Base-by-base conservation (phyloP, 2,113 vertebrate species). In the Entelurus aequoreus region DNA sequence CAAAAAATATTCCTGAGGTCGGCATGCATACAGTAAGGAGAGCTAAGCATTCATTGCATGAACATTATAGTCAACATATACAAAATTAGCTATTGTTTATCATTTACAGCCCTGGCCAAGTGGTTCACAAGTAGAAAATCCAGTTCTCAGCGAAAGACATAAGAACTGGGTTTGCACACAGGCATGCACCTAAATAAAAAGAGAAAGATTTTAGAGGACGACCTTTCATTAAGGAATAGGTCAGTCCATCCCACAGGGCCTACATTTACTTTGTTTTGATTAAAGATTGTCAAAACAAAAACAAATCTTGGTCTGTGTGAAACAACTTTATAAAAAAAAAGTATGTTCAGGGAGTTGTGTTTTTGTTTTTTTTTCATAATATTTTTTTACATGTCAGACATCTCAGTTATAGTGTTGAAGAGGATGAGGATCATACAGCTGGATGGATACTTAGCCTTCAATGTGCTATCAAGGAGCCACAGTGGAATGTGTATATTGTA, bases 11-110 rank as follows among this genome's bases (percentile, higher is more conserved):
- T 50, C 49, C 8, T 50, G 49, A 21, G 11, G 50, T 51, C 9
- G 19, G 5, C 16, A 11, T 51, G 19, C 16, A 21, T 10, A 10
- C 16, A 21, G 15, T 51, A 9, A 21, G 6, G 54, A 9, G 12
- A 4, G 71, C 52, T 28, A 62, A 59, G 58, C 61, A 13, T 71
- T 48, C 11, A 47, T 69, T 61, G 36, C 2, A 54, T 61, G 72
- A 9, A 2, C 51, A 48, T 46, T n/a, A 51, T 54, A 51, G 44
- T 71, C 5, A 9, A 66, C 57, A 68, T 49, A 72, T 4, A n/a
- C 13, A 44, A 54, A 61, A 70, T 66, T 73, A 62, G 54, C 62
- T 68, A 65, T 66, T 5, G 13, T 62, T 70, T 78, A 60, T 71
- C 57, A 69, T 75, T 62, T 57, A 60, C 42, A 1, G 5, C 60